These are phyloP conservation scores for Catajapyx aquilonaris DNA, from an alignment of 1,140 invertebrate species.

Conservation along the genomic window DNA sequence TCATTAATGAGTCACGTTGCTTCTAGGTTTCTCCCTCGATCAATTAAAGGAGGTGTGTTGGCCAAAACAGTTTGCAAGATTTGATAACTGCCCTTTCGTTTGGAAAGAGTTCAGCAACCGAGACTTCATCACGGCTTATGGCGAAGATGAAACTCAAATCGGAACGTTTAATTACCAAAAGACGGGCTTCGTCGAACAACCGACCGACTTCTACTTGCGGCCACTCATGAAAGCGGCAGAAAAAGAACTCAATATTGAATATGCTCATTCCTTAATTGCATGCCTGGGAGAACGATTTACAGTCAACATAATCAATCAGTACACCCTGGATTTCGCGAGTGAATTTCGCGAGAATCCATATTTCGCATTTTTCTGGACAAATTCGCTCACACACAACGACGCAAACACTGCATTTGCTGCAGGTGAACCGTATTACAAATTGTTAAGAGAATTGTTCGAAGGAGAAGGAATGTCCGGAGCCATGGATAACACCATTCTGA, in stretches of 20 bases:
- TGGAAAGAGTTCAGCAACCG: not conserved
- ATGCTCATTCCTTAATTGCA: not conserved
- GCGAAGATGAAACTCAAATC: not conserved
- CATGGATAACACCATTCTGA: too few species aligned
- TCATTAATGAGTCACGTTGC: too few species aligned
- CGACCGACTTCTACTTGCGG: slow-evolving; percentile 12
- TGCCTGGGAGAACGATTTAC: not conserved
- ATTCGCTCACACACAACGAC: not conserved
- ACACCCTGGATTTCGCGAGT: not conserved
- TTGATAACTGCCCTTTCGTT: not conserved
- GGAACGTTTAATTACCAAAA: slow-evolving; percentile 1
- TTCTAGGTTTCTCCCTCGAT: too few species aligned
- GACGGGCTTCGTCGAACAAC: slow-evolving; percentile 8
- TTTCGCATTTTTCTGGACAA: slow-evolving; percentile 1
- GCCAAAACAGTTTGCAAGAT: not conserved
- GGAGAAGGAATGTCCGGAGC: too few species aligned
- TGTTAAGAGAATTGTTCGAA: too few species aligned
- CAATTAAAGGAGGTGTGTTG: too few species aligned
- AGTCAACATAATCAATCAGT: not conserved
- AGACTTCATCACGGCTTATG: not conserved
- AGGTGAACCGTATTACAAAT: too few species aligned
- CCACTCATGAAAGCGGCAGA: slow-evolving; percentile 9
- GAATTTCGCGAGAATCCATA: not conserved
- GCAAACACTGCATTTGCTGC: too few species aligned
- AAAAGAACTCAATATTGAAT: slow-evolving; percentile 1